Percentiles rank a stretch among this genome's conserved stretches.
phyloP scores from a whole-genome alignment of 2,113 vertebrate species.

The Lutjanus erythropterus region DNA sequence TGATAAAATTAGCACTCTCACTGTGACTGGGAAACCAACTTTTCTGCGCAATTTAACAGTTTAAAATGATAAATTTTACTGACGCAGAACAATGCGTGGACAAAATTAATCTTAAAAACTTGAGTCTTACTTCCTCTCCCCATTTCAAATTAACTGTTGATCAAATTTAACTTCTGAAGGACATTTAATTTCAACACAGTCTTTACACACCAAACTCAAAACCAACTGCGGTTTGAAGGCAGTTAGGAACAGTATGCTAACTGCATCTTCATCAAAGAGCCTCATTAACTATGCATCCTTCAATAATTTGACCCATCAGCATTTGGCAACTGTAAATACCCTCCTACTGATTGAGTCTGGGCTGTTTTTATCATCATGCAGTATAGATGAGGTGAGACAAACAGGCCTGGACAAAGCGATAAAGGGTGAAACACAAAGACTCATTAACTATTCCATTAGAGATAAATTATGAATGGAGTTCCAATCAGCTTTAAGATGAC shows the following conservation, averaged over 20 bases:
- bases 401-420: conserved; percentile 54
- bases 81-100: background rate
- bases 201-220: conserved; percentile 22
- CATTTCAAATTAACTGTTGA: conserved; percentile 5
- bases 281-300: conserved; percentile 72
- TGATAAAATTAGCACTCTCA: background rate
- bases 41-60: background rate
- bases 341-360: conserved; percentile 56
- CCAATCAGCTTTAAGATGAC: conserved; percentile 60
- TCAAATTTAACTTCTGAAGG: conserved; percentile 5
- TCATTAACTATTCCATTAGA: conserved; percentile 76
- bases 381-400: conserved; percentile 70
- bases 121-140: background rate
- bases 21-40: conserved; percentile 9
- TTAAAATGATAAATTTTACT: background rate
- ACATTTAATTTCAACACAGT: background rate
- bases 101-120: background rate
- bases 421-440: conserved; percentile 63
- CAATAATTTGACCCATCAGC: conserved; percentile 63
- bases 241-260: conserved; percentile 14
- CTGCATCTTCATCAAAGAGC: conserved; percentile 39
- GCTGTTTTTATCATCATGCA: conserved; percentile 67
- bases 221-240: conserved; percentile 8
- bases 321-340: conserved; percentile 67
- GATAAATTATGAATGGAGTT: conserved; percentile 69